phyloP scores from a whole-genome alignment of 2,113 vertebrate genomes.

The Pao palembangensis region DNA sequence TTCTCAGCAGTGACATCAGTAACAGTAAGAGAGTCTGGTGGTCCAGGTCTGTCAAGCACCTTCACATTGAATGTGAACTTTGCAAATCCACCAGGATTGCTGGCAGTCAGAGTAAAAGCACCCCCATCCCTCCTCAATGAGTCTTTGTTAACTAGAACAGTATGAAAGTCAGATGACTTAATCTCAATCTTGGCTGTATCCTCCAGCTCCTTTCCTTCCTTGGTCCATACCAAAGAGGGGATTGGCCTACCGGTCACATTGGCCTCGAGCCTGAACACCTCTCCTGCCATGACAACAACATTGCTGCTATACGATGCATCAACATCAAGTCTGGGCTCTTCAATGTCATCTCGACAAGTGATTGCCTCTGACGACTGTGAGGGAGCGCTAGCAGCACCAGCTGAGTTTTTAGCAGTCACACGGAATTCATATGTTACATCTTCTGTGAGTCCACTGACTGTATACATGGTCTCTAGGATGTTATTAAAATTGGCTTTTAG shows the following conservation, averaged over 20 bases:
- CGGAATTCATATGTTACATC: constrained; percentile 95
- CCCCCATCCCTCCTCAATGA: constrained; percentile 89
- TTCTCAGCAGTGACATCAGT: constrained; percentile 90
- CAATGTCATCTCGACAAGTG: constrained; percentile 92
- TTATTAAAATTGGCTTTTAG: constrained; percentile 98
- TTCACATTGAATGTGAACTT: constrained; percentile 94
- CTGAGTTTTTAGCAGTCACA: constrained; percentile 92
- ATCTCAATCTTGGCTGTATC: constrained; percentile 90
- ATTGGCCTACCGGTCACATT: constrained; percentile 87
- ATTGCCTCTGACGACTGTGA: constrained; percentile 90
- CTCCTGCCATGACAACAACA: constrained; percentile 90
- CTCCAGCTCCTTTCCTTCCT: constrained; percentile 93
- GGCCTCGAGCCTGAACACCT: constrained; percentile 90
- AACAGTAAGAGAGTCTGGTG: constrained; percentile 87
- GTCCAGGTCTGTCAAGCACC: constrained; percentile 95
- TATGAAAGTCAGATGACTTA: constrained; percentile 90
- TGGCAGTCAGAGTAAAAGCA: constrained; percentile 86
- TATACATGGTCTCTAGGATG: constrained; percentile 91
- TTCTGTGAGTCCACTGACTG: constrained; percentile 93
- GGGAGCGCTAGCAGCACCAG: constrained; percentile 89
- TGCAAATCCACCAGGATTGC: constrained; percentile 95
- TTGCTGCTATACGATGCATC: constrained; percentile 87
- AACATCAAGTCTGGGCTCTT: constrained; percentile 89
- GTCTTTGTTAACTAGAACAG: constrained; percentile 86
- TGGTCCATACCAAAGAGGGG: constrained; percentile 91